Conservation (phyloP, 2,797 vertebrate species). For the Pangasius larnaudii region DNA sequence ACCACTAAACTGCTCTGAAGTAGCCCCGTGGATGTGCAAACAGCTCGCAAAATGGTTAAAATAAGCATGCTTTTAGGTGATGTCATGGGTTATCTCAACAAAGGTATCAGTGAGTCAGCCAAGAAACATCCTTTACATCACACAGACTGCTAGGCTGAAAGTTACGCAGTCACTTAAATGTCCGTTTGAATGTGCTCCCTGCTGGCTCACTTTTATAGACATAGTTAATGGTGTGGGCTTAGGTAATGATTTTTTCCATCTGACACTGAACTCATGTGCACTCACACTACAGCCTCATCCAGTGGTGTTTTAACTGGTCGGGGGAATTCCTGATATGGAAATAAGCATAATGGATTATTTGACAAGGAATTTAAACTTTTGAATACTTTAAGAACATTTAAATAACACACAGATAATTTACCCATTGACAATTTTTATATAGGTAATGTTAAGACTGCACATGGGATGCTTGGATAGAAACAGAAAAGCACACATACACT, state of each 20-base stretch:
- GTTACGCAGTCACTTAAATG: conserved; percentile 22
- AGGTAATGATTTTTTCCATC: conserved; percentile 35
- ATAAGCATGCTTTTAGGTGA: conserved; percentile 20
- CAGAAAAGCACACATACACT: neutral
- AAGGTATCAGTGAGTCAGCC: conserved; percentile 44
- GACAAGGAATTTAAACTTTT: no score
- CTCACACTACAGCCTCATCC: neutral
- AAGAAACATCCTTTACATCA: conserved; percentile 51
- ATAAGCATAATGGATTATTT: neutral
- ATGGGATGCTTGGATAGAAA: neutral
- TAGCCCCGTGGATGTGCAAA: neutral
- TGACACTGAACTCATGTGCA: neutral
- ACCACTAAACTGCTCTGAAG: neutral
- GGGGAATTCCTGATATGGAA: neutral
- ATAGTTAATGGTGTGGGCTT: conserved; percentile 43
- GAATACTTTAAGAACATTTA: neutral
- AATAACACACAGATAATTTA: neutral
- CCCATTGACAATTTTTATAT: neutral
- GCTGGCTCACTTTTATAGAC: conserved; percentile 37
- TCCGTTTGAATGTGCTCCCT: conserved; percentile 14
- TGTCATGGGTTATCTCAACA: conserved; percentile 40
- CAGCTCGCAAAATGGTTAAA: neutral
- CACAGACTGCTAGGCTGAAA: conserved; percentile 14
- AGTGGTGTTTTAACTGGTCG: neutral
- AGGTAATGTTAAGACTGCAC: neutral